Base-by-base conservation (phyloP, 2,888 invertebrate species). In the Acrobasis repandana region DNA sequence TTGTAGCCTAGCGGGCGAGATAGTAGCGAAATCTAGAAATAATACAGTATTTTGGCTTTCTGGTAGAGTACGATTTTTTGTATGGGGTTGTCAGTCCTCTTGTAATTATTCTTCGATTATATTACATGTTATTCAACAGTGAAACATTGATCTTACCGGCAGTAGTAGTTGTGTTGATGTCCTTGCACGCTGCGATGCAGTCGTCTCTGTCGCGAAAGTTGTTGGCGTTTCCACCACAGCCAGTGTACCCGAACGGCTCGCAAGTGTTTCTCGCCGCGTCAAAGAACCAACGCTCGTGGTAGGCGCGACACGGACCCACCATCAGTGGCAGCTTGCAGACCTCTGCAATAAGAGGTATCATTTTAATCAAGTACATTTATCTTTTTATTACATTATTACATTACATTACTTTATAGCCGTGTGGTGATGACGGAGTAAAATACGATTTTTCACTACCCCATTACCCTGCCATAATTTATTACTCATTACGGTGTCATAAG, bases 211-310 rank as follows among this genome's bases (percentile, higher is more conserved):
- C 94, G 60, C 94, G 94, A 85, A 98, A 98, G 82, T 97, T 97
- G 85, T 98, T 98, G 49, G 94, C 93, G 82, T 98, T 98, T 1
- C 96, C 97, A 54, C 96, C 95, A 80, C 99, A 99, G 47, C 98
- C 98, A 28, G 96, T 96, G 88, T 95, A 98, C 60, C 94, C 95
- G 86, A 98, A 99, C 6, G 96, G 94, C 72, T 95, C 95, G 80
- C 99, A 99, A 34, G 93, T 93, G 28, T 94, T 94, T 46, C 93
- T 93, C 28, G 93, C 82, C 33, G 93, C 90, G 82, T 98, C 96
- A 83, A 95, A 98, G 88, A 96, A 97, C 96, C 97, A 98, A n/a
- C 96, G 93, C 74, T 95, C 94, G 65, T 95, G 94, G 75, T 95
- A 95, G 18, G 95, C 95, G 20, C 96, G 94, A 77, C 98, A 98